Percentiles rank a stretch among this genome's conserved stretches.
Conservation (phyloP, 1,140 invertebrate species). For the Argopecten irradians region DNA sequence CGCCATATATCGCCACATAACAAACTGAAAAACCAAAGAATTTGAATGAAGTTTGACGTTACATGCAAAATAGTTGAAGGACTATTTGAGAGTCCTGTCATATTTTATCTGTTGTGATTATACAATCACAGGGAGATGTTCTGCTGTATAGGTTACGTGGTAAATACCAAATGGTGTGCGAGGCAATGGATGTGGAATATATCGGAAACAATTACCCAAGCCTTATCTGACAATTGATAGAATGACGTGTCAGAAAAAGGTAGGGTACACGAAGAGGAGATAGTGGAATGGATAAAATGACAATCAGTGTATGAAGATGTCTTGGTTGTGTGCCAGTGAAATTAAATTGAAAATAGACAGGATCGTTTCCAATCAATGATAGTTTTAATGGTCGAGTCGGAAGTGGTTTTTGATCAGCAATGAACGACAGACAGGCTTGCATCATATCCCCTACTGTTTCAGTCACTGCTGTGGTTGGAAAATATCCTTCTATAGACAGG, state of each 20-base stretch:
- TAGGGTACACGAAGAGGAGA: neutral
- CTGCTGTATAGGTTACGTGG: neutral
- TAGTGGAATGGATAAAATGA: neutral
- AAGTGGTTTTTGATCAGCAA: neutral
- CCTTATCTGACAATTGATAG: neutral
- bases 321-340: neutral
- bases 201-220: neutral
- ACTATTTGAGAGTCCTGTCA: neutral
- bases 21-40: too few relatives aligned
- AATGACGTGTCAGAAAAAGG: slow-evolving; percentile 8
- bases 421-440: neutral
- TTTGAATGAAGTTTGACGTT: neutral
- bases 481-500: too few relatives aligned
- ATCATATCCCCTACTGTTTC: neutral
- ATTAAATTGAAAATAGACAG: slow-evolving; percentile 18
- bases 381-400: neutral
- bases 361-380: neutral
- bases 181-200: neutral
- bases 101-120: neutral
- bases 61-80: neutral
- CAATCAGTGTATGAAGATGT: neutral
- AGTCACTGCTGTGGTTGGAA: too few relatives aligned
- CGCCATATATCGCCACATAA: neutral
- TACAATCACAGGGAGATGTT: neutral
- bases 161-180: neutral